Evolutionary conservation across 1,140 invertebrate species (phyloP).

Genomic region (Melanaphis sacchari): DNA sequence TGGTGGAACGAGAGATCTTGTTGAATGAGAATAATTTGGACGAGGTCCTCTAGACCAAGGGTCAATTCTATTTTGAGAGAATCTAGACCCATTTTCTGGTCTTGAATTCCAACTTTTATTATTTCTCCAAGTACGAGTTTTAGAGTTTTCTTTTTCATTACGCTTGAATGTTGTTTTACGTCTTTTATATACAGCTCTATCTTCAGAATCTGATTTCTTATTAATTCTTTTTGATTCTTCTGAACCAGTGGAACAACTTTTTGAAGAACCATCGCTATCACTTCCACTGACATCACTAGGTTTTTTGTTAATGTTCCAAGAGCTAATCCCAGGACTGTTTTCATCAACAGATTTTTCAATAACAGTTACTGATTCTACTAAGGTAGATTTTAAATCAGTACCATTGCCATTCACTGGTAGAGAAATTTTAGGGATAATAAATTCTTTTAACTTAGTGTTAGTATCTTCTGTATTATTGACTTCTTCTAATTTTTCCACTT

Average conservation of each 20-base stretch:
- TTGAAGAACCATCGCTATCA: slow-evolving; percentile 12
- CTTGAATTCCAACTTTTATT: slow-evolving; percentile 51
- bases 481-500: slow-evolving; percentile 78
- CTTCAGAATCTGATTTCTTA: slow-evolving; percentile 31
- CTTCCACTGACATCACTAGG: slow-evolving; percentile 32
- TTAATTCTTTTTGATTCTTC: slow-evolving; percentile 24
- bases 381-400: slow-evolving; percentile 6
- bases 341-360: slow-evolving; percentile 12
- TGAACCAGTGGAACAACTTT: slow-evolving; percentile 32
- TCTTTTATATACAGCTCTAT: slow-evolving; percentile 14
- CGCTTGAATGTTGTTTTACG: slow-evolving; percentile 15
- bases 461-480: slow-evolving; percentile 72
- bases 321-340: background rate
- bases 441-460: slow-evolving; percentile 50
- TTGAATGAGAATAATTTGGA: slow-evolving; percentile 48
- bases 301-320: slow-evolving; percentile 45
- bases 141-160: slow-evolving; percentile 45
- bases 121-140: slow-evolving; percentile 21
- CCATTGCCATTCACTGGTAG: slow-evolving; percentile 25
- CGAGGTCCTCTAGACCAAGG: slow-evolving; percentile 52
- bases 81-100: slow-evolving; percentile 38
- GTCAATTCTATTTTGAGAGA: slow-evolving; percentile 38
- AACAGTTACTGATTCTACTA: background rate
- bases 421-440: slow-evolving; percentile 23
- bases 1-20: slow-evolving; percentile 44